Evolutionary conservation across 2,797 vertebrate species (phyloP).

Genomic region (Fistularia tabacaria): DNA sequence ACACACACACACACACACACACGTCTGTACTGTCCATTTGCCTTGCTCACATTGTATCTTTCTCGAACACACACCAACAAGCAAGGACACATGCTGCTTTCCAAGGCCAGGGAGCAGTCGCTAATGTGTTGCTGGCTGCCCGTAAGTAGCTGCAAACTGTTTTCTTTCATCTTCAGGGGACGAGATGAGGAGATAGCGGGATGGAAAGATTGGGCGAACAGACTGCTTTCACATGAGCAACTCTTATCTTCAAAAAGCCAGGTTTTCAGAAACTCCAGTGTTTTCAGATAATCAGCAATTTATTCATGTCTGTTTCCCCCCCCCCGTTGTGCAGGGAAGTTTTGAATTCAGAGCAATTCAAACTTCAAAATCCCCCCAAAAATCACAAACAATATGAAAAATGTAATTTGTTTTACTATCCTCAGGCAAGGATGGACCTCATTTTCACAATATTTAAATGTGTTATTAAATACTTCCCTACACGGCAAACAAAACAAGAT

Average conservation of each 20-base stretch:
- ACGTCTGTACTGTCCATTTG: slow-evolving; percentile 1
- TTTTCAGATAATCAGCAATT: slow-evolving; percentile 40
- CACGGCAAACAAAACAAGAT: background rate
- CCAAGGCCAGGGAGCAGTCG: slow-evolving; percentile 43
- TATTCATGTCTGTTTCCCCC: slow-evolving; percentile 14
- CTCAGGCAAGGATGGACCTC: slow-evolving; percentile 7
- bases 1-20: background rate
- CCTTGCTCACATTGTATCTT: slow-evolving; percentile 9
- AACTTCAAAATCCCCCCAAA: slow-evolving; percentile 16
- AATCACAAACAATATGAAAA: slow-evolving; percentile 3
- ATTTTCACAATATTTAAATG: background rate
- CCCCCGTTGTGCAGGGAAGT: no score
- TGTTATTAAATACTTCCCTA: background rate
- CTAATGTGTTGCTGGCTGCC: slow-evolving; percentile 63
- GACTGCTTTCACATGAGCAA: slow-evolving; percentile 34
- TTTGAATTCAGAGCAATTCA: slow-evolving; percentile 4
- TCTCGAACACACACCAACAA: slow-evolving; percentile 19
- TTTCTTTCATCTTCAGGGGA: slow-evolving; percentile 68
- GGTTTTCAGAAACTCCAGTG: slow-evolving; percentile 47
- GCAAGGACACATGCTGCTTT: slow-evolving; percentile 29
- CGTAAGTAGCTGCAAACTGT: slow-evolving; percentile 65
- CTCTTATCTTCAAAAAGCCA: slow-evolving; percentile 63
- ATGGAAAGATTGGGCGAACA: slow-evolving; percentile 53
- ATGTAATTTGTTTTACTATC: slow-evolving; percentile 1
- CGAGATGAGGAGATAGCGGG: slow-evolving; percentile 57